Evolutionary conservation across 2,888 invertebrate species (phyloP), one percentile per base, ranked within the genome.

Genomic region (Hylaea fasciaria): DNA sequence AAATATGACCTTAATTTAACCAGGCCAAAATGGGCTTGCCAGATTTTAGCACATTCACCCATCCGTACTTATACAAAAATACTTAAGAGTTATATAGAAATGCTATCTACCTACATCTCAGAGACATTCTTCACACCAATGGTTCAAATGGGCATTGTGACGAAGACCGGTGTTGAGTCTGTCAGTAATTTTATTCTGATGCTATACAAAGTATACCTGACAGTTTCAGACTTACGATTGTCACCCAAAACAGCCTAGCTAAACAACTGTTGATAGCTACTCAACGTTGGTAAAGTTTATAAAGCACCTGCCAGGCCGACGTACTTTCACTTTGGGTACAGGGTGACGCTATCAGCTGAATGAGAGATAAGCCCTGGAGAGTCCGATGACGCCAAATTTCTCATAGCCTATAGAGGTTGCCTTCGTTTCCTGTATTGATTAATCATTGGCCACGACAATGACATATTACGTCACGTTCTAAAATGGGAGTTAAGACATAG

Each of bases 281-380:
- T 50, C 28, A 40, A 35, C 8, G 17, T 11, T n/a, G 12, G 10
- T 13, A 13, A 1, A 8, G 46, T 55, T 61, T 55, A 61, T 56
- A 56, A 55, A 61, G 61, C 56, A 48, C 61, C 61, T 56, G 61
- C 61, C 61, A 52, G 56, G 37, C 51, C 37, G 51, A 61, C 29
- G 37, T 48, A 61, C 61, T 61, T 61, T 61, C 61, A 61, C 61
- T 61, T 52, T 32, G 48, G 60, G 51, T 61, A 45, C 35, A 44
- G 43, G 49, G 51, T 47, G 61, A 61, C 61, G 48, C 50, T 61
- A 61, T 61, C 61, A 44, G 41, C 52, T 61, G 56, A 56, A 56
- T 44, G 55, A 56, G 37, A 61, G 55, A 61, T 61, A 61, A 61
- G 51, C 9, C 10, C 47, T 43, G 47, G 60, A 43, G 16, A 37